Conservation (phyloP, 2,797 vertebrate species). For the Melanotaenia parkinsoni region DNA sequence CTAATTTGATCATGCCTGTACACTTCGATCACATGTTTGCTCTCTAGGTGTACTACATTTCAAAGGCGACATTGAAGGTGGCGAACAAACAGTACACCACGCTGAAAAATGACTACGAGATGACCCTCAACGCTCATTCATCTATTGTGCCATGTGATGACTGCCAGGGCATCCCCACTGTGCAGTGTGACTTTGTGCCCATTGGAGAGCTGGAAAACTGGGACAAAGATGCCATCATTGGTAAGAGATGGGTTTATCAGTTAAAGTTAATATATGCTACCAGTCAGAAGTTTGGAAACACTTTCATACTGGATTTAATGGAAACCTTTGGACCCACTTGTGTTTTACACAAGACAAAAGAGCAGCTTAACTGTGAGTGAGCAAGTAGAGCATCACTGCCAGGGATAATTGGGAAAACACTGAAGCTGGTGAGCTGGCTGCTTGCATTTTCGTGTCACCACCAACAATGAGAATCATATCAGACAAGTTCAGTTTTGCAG, state of each 20-base stretch:
- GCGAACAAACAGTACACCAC: conserved; percentile 94
- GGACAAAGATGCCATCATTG: conserved; percentile 89
- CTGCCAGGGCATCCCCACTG: conserved; percentile 83
- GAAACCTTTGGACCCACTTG: neutral
- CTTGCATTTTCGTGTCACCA: neutral
- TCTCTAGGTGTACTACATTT: conserved; percentile 93
- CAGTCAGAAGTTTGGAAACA: too few relatives aligned
- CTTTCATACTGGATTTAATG: too few relatives aligned
- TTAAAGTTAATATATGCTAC: neutral
- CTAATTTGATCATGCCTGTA: conserved; percentile 16
- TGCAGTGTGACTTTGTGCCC: conserved; percentile 91
- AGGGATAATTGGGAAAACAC: neutral
- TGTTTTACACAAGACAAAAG: conserved; percentile 1
- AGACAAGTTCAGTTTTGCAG: conserved; percentile 14
- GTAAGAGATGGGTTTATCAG: conserved; percentile 75
- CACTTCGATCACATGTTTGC: neutral
- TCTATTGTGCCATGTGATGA: conserved; percentile 91
- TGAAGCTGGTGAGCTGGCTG: neutral
- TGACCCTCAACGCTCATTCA: conserved; percentile 83
- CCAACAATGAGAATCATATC: conserved; percentile 1
- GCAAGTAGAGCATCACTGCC: neutral
- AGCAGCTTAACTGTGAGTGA: conserved; percentile 11
- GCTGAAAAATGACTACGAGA: conserved; percentile 87
- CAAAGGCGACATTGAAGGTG: conserved; percentile 85
- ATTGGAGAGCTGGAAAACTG: conserved; percentile 88